phyloP scores from a whole-genome alignment of 2,113 vertebrate species.

The Okapia johnstoni region DNA sequence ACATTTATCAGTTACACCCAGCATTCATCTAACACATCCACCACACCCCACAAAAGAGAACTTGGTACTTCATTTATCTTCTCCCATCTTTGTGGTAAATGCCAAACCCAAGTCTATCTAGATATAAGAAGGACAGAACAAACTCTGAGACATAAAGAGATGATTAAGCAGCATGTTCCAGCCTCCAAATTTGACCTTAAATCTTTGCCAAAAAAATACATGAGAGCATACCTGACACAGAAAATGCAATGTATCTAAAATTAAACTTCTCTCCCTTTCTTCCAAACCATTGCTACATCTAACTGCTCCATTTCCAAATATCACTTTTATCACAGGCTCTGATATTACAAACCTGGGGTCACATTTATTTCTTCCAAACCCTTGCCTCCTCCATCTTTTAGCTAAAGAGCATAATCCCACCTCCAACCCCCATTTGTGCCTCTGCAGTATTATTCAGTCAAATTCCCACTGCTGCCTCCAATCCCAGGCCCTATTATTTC shows the following conservation, averaged over 20 bases:
- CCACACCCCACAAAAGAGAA: not conserved
- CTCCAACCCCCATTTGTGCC: not conserved
- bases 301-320: not conserved
- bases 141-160: not conserved
- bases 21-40: not conserved
- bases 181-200: not conserved
- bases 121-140: not conserved
- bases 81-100: not conserved
- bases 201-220: not conserved
- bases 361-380: not conserved
- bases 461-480: not conserved
- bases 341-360: not conserved
- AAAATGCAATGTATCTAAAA: not conserved
- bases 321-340: not conserved
- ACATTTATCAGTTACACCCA: not conserved
- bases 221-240: not conserved
- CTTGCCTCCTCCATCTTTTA: not conserved
- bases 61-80: not conserved
- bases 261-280: not conserved
- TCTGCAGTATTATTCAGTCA: not conserved
- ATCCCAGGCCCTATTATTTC: not conserved
- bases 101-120: not conserved
- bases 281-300: not conserved
- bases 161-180: not conserved
- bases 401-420: not conserved